These are phyloP conservation scores for Corythoichthys intestinalis DNA, from an alignment of 2,113 vertebrate genomes.

Conservation along the genomic window DNA sequence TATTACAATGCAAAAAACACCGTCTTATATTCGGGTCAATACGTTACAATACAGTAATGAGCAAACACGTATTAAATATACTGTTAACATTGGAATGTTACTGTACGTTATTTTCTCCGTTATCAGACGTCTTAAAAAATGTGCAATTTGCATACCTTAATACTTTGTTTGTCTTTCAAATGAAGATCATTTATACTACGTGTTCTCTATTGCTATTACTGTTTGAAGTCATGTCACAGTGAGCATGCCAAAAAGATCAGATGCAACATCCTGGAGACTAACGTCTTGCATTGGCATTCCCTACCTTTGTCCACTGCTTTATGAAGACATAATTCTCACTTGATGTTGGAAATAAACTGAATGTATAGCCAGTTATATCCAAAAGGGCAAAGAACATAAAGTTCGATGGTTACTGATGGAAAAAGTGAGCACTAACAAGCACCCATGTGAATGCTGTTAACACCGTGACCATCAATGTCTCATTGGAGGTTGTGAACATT, in stretches of 20 bases:
- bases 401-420: neutral
- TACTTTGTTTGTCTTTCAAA: no score
- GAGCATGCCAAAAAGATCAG: neutral
- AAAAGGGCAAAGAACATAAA: neutral
- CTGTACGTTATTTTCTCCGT: no score
- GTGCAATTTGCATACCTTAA: no score
- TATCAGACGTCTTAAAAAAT: no score
- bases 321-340: neutral
- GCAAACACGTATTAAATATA: no score
- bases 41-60: no score
- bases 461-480: neutral
- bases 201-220: neutral
- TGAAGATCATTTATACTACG: no score
- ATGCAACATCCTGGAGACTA: neutral
- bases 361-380: neutral
- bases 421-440: neutral
- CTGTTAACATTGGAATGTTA: no score
- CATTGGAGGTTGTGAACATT: neutral
- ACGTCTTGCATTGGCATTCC: neutral
- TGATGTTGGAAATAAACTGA: neutral
- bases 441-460: neutral
- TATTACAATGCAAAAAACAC: no score
- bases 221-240: neutral
- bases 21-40: no score
- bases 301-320: neutral